These are phyloP conservation scores for Pangasianodon hypophthalmus DNA, from an alignment of 2,113 vertebrate genomes.

Conservation along the genomic window DNA sequence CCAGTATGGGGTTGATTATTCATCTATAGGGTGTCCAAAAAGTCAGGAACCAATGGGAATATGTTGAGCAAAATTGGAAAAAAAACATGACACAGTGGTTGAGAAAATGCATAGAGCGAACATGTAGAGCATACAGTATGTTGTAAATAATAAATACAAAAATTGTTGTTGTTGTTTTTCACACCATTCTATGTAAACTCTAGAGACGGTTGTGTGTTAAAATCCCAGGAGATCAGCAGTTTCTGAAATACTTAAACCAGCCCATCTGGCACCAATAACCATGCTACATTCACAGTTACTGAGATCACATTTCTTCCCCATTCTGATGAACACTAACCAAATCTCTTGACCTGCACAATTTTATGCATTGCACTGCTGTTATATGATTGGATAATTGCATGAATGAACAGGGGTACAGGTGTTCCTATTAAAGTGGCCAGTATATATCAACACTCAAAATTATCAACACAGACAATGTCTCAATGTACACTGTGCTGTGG, in stretches of 20 bases:
- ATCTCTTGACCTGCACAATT: neutral
- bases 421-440: neutral
- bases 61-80: neutral
- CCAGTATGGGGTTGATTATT: neutral
- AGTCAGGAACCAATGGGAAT: neutral
- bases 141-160: too few species aligned
- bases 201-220: neutral
- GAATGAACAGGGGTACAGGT: neutral
- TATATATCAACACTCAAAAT: neutral
- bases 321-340: neutral
- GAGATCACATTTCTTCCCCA: neutral
- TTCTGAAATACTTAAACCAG: neutral
- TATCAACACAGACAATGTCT: too few species aligned
- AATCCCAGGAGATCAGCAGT: neutral
- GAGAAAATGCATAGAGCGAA: neutral
- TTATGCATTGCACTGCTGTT: too few species aligned
- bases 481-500: neutral
- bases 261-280: neutral
- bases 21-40: neutral
- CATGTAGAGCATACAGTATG: too few species aligned
- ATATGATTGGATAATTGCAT: neutral
- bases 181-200: neutral
- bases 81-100: neutral
- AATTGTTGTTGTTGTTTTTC: neutral
- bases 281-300: neutral